Percentiles rank a stretch among this genome's conserved stretches.
These are phyloP conservation scores for Drosophila tanythrix DNA, from an alignment of 2,888 invertebrate species.

Conservation along the genomic window DNA sequence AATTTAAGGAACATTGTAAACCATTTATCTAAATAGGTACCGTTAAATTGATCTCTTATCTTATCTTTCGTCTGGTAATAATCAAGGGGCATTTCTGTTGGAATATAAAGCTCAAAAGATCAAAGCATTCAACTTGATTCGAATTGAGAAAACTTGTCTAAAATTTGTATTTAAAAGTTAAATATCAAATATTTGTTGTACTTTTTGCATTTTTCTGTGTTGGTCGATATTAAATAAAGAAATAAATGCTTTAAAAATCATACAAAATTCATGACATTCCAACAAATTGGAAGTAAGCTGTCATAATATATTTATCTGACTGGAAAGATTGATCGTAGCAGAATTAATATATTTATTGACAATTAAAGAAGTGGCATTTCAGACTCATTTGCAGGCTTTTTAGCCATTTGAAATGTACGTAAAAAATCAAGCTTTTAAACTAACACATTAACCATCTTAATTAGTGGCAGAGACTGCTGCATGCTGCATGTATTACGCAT, in stretches of 20 bases:
- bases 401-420: background rate
- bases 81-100: background rate
- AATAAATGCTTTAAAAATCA: background rate
- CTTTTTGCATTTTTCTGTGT: background rate
- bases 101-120: background rate
- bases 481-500: constrained; percentile 18
- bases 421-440: background rate
- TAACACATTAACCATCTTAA: constrained; percentile 8
- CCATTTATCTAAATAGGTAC: background rate
- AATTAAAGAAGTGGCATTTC: background rate
- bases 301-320: background rate
- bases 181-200: background rate
- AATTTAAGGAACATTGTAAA: background rate
- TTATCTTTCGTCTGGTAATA: background rate
- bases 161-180: background rate
- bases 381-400: background rate
- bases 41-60: background rate
- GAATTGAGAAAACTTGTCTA: background rate
- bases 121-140: background rate
- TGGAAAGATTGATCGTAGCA: background rate
- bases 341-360: background rate
- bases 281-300: background rate
- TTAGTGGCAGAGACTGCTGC: background rate
- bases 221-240: background rate
- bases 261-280: background rate